A percentile compares a stretch with the other conserved stretches of the same genome.
These are phyloP conservation scores for Trachelus troglodyta DNA, from an alignment of 2,888 invertebrate species.

Conservation along the genomic window DNA sequence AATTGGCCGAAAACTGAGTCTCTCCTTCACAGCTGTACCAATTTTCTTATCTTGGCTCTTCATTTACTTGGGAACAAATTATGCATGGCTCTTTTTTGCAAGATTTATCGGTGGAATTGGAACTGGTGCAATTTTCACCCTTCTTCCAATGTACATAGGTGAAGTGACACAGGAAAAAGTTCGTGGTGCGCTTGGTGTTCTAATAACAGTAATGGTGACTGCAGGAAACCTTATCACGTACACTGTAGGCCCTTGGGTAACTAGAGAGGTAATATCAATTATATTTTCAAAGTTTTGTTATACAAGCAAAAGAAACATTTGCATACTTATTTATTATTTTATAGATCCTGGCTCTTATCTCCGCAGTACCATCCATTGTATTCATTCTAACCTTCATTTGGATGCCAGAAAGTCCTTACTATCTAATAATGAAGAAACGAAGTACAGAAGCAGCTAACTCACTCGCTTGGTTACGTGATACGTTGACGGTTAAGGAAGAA, in stretches of 20 bases:
- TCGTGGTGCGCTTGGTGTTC: slow-evolving; percentile 29
- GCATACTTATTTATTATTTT: neutral
- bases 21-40: slow-evolving; percentile 20
- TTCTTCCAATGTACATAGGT: slow-evolving; percentile 32
- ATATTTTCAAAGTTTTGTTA: neutral
- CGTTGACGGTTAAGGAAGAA: slow-evolving; percentile 11
- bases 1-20: slow-evolving; percentile 38
- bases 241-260: slow-evolving; percentile 17
- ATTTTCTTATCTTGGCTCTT: slow-evolving; percentile 28
- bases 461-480: slow-evolving; percentile 23
- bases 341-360: slow-evolving; percentile 16
- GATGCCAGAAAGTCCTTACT: slow-evolving; percentile 37
- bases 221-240: slow-evolving; percentile 23
- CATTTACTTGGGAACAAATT: slow-evolving; percentile 21
- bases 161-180: slow-evolving; percentile 35
- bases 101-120: slow-evolving; percentile 32
- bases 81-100: slow-evolving; percentile 24
- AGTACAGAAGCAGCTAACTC: slow-evolving; percentile 15
- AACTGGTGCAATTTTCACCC: slow-evolving; percentile 21
- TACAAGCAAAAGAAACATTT: neutral
- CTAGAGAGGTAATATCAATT: slow-evolving; percentile 19
- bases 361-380: slow-evolving; percentile 5
- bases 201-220: slow-evolving; percentile 11
- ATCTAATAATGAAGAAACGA: slow-evolving; percentile 19
- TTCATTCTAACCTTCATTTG: slow-evolving; percentile 23